Conservation (phyloP, 2,113 vertebrate species). For the Peromyscus polionotus region DNA sequence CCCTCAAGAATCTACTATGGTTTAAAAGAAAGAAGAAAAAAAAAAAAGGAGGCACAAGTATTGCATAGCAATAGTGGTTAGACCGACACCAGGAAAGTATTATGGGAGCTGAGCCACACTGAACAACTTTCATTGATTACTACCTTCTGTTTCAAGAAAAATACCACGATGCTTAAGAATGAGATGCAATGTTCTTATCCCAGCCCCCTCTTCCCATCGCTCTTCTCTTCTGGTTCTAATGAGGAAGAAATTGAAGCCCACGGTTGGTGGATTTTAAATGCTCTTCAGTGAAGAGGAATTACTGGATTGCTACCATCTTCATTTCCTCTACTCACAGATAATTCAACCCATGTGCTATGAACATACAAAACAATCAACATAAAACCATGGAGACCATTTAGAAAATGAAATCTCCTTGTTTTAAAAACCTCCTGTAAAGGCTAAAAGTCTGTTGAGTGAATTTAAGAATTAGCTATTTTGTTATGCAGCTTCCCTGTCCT, state of each 20-base stretch:
- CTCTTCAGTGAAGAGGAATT: conserved; percentile 65
- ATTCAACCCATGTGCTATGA: conserved; percentile 20
- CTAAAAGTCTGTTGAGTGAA: neutral
- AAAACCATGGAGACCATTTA: conserved; percentile 62
- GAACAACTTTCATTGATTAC: conserved; percentile 85
- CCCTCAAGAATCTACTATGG: conserved; percentile 82
- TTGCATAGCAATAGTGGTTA: conserved; percentile 87
- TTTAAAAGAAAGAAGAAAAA: conserved; percentile 53
- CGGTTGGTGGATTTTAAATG: conserved; percentile 53
- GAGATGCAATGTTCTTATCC: conserved; percentile 71
- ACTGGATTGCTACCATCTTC: conserved; percentile 46
- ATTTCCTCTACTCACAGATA: neutral
- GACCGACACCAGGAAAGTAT: conserved; percentile 89
- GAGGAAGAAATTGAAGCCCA: conserved; percentile 74
- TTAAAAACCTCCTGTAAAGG: conserved; percentile 24
- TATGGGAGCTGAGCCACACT: conserved; percentile 84
- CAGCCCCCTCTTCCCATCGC: neutral
- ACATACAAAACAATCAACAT: conserved; percentile 62
- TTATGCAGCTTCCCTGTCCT: neutral
- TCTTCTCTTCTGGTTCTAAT: conserved; percentile 61
- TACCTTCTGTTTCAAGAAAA: conserved; percentile 87
- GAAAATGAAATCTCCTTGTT: conserved; percentile 19
- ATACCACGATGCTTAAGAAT: conserved; percentile 78
- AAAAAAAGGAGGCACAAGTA: conserved; percentile 82
- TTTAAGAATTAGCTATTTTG: neutral